Evolutionary conservation across 2,113 vertebrate genomes (phyloP), one percentile per base, ranked within the genome.

Genomic region (Sinosuthora webbiana): DNA sequence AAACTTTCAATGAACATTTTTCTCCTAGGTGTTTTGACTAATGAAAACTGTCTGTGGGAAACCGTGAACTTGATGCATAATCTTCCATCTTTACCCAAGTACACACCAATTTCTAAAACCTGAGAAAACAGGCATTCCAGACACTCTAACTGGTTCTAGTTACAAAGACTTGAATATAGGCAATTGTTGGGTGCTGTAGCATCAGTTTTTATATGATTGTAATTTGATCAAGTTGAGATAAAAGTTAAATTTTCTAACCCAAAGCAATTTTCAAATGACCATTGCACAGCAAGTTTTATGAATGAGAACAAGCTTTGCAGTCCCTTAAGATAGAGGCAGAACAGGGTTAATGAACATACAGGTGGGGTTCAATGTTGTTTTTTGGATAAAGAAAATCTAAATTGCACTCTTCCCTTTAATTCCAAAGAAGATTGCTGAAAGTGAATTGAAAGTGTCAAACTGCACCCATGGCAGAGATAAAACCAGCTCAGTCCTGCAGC

Each of bases 371-470:
- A 33, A 0, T 42, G 30, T 7, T 53, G 17, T 28, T 93, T 92
- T 50, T 33, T 49, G 27, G 17, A 30, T 18, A 65, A 94, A 52
- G 6, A 73, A 84, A 95, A 74, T n/a, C 44, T 57, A 1, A 70
- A 85, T 22, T 83, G 62, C 18, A 30, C 42, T 69, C 37, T 52
- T 77, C 21, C 18, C 22, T 39, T 15, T 37, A 53, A 81, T 87
- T 63, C 42, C 50, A 74, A 11, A 10, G n/a, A 86, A 69, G 59
- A 74, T 15, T 81, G 31, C 55, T 3, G 6, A 35, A 49, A 69
- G 33, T 39, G 21, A 77, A 83, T 45, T 0, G 0, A 37, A 86
- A 83, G 37, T 4, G 3, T 60, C 39, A 33, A 59, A 69, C 1
- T 50, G 49, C 64, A 81, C 30, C 28, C 45, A 59, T 1, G 5